Evolutionary conservation across 2,888 invertebrate genomes (phyloP).

Genomic region (Lamellibrachia columna): DNA sequence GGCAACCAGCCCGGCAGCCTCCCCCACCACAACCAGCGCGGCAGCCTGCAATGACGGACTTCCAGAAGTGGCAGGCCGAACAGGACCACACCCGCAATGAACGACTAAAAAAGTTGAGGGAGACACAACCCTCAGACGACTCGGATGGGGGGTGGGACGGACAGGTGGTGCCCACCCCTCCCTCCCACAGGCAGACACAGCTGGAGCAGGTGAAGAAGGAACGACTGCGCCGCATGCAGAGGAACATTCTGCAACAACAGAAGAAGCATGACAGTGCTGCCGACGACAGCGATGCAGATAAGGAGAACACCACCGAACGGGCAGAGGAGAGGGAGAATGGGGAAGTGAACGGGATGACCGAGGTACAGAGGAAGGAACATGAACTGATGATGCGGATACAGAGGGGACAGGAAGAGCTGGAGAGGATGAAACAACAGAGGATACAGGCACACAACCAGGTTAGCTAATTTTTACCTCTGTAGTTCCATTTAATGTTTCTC

Average conservation of each 20-base stretch:
- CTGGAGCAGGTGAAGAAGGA: neutral
- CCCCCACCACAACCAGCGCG: conserved; percentile 1
- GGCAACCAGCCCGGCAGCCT: neutral
- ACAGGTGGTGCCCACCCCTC: neutral
- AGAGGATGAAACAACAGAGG: conserved; percentile 47
- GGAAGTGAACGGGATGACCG: conserved; percentile 30
- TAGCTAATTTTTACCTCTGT: neutral
- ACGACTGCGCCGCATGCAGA: neutral
- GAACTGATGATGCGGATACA: conserved; percentile 51
- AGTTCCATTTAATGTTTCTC: neutral
- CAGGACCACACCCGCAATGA: conserved; percentile 48
- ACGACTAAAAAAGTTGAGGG: conserved; percentile 39
- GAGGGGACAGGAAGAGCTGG: conserved; percentile 50
- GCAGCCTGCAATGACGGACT: conserved; percentile 42
- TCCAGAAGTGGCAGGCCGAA: conserved; percentile 56
- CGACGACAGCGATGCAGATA: conserved; percentile 41
- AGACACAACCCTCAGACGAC: neutral
- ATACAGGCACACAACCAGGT: conserved; percentile 26
- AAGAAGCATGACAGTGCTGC: conserved; percentile 26
- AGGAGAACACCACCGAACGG: conserved; percentile 31
- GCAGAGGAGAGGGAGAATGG: neutral
- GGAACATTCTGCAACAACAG: neutral
- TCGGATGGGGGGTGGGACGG: neutral
- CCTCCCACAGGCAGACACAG: neutral
- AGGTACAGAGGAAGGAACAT: conserved; percentile 47